Base-by-base conservation (phyloP, 2,888 invertebrate genomes). In the Pollenia angustigena region DNA sequence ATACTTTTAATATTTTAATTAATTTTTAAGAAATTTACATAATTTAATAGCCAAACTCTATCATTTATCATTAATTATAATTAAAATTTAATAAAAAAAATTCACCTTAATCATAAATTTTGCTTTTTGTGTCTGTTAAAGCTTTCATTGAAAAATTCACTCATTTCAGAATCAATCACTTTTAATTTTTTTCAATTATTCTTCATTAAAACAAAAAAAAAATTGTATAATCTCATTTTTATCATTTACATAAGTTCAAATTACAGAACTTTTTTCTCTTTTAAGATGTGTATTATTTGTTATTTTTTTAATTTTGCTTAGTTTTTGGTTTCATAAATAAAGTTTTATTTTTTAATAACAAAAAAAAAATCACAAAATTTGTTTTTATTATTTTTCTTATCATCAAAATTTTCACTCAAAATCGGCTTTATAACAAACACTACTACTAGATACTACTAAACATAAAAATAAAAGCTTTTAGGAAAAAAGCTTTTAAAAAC, bases 101-200 rank as follows among this genome's bases (percentile, higher is more conserved):
- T 80, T 82, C 86, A 88, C 89, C 89, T 89, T 90, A 88, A 90
- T 88, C 87, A 88, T 79, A 88, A 89, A 89, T 89, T 69, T 82
- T 89, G 90, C 90, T 90, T 90, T 90, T 90, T 89, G 90, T 90
- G 90, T 90, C 85, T 89, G 88, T 90, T 90, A 89, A 89, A 90
- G 89, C 90, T 90, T 89, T 89, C 60, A 62, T 62, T 62, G 1
- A 42, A 32, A 32, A 32, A 32, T 48, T 56, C 56, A 56, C 16
- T 79, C 88, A 83, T 88, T 85, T 75, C 6, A 32, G 32, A 32
- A 6, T 81, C 79, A 82, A 78, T 82, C 76, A 66, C n/a, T 74
- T 85, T 81, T 85, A 40, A 60, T 50, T 62, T 32, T 32, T 71
- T 80, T 81, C 32, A 32, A 32, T 32, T 32, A 32, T 16, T 44